phyloP scores from a whole-genome alignment of 2,113 vertebrate genomes.

The Podilymbus podiceps region DNA sequence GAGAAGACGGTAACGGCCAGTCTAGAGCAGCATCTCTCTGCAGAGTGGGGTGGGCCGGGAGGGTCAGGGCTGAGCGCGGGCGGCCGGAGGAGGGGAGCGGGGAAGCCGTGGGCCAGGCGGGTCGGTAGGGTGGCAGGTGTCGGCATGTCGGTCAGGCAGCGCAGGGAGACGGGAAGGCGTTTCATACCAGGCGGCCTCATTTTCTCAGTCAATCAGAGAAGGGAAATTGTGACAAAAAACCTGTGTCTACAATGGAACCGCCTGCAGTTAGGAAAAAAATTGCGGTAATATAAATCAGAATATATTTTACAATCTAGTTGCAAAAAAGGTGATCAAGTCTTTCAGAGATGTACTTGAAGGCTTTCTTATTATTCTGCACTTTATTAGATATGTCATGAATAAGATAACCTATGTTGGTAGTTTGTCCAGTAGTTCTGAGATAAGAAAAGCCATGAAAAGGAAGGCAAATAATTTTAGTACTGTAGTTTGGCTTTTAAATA shows the following conservation, averaged over 20 bases:
- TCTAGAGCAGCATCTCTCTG: not conserved
- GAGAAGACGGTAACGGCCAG: accelerated
- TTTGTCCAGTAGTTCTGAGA: not conserved
- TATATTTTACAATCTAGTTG: not conserved
- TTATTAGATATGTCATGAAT: not conserved
- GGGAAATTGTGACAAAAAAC: too few relatives aligned
- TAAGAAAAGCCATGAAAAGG: not conserved
- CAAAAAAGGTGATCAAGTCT: not conserved
- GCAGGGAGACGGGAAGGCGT: not conserved
- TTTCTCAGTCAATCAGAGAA: not conserved
- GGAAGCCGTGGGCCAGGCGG: accelerated
- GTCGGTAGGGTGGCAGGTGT: accelerated
- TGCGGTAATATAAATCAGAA: not conserved
- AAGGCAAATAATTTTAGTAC: not conserved
- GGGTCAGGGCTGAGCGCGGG: not conserved
- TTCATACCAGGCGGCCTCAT: too few relatives aligned
- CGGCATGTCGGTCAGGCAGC: accelerated
- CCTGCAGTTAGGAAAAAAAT: not conserved
- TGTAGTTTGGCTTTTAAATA: not conserved
- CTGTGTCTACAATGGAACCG: not conserved
- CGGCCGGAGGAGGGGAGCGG: not conserved
- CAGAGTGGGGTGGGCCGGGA: not conserved
- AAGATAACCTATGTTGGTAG: not conserved
- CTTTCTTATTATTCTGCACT: not conserved
- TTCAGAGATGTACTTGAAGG: not conserved